Base-by-base conservation (phyloP, 2,113 vertebrate species). In the Gymnorhina tibicen region DNA sequence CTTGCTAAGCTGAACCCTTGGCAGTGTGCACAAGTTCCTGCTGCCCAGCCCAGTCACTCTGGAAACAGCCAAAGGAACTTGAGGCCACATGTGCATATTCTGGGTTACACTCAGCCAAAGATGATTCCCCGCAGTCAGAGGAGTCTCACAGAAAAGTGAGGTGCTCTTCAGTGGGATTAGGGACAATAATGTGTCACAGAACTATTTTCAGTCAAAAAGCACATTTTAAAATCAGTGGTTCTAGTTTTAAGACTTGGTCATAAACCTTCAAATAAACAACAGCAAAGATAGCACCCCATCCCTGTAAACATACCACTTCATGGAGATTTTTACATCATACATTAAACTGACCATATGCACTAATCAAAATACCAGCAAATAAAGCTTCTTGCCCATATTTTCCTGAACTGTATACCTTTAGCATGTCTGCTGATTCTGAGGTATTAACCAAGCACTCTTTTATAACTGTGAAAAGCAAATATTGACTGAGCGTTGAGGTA, bases 391-490 rank as follows among this genome's bases (percentile, higher is more conserved):
- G 22, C 14, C 58, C 12, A 3, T 63, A 55, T 77, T 91, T 79
- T 72, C 79, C 53, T 60, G 21, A 84, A 55, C 27, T 19, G 17
- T 41, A n/a, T 23, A 44, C 37, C 35, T 81, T 89, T 64, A 85
- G n/a, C 23, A 58, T 19, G 24, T 66, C 86, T 74, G 55, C 81
- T 94, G 91, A 41, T 67, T 75, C 37, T 73, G n/a, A 86, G 86
- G 56, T 95, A 91, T 92, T 88, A 68, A 78, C 83, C 84, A 84
- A 63, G 64, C n/a, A 27, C 67, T 84, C 85, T 87, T 94, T 95
- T 92, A 79, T 94, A 92, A 75, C 63, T 58, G 85, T 85, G 94
- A 96, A 97, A 96, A 91, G 89, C 85, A 97, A 97, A 97, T 97
- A 97, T 95, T 96, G 95, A 94, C 82, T 91, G 87, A 96, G 85